Base-by-base conservation (phyloP, 2,797 vertebrate species). In the Oryzias dopingdopingensis region DNA sequence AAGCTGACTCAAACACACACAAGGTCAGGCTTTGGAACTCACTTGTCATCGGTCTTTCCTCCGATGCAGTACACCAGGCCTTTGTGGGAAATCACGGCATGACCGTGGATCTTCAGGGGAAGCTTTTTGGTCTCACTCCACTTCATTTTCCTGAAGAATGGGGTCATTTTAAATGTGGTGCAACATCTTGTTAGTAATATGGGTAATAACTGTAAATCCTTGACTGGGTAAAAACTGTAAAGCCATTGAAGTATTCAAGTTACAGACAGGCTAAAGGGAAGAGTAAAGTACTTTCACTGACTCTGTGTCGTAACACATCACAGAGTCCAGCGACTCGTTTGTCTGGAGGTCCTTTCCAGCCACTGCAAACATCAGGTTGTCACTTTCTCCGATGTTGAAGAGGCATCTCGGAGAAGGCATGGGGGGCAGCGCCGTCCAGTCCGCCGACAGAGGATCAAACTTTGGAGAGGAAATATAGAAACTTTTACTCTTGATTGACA, bases 21-120 rank as follows among this genome's bases (percentile, higher is more conserved):
- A 49, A 29, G 55, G 41, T 37, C 65, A 58, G 52, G 65, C 63
- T 17, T 43, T 59, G 44, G 47, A 79, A 82, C 96, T 94, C 85
- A 99, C 97, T 96, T 97, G 81, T 99, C 96, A 73, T 98, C 96
- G 32, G 96, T 97, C 89, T 98, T 98, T 75, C 97, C 97, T n/a
- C 97, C 97, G 14, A 99, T 91, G 88, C 93, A 93, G 85, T 98
- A 98, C 69, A 99, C 88, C 73, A 95, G 16, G 45, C 93, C 94
- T 56, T 95, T 95, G 84, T 96, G 89, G 70, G 96, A 97, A 74
- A 96, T 58, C n/a, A 96, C 94, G 68, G 94, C 89, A 7, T 99
- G 97, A 24, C 97, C 97, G 10, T 98, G 97, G 70, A 98, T 92
- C 91, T 93, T 97, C 76, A 97, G 84, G 42, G 97, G 96, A 67